These are phyloP conservation scores for Drosophila fulvimacula DNA, from an alignment of 2,888 invertebrate genomes.

Conservation along the genomic window DNA sequence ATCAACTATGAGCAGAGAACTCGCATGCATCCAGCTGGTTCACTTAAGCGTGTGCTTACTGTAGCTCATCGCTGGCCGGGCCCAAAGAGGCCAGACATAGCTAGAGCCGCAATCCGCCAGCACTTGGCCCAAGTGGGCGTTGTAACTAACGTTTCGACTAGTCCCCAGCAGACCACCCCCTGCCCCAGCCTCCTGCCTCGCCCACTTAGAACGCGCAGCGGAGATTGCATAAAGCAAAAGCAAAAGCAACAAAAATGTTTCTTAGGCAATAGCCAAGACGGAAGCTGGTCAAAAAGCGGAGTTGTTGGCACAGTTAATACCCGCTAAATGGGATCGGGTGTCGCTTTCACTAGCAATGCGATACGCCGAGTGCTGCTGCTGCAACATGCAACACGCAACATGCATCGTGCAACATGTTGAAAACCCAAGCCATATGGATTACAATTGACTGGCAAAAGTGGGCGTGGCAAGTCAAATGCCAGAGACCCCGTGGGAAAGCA, in stretches of 20 bases:
- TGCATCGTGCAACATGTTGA: slow-evolving; percentile 38
- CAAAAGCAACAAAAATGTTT: neutral
- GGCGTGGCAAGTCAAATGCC: slow-evolving; percentile 58
- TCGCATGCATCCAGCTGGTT: neutral
- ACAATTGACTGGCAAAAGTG: slow-evolving; percentile 3
- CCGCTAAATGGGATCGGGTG: slow-evolving; percentile 27
- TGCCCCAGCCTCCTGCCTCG: neutral
- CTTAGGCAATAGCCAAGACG: slow-evolving; percentile 33
- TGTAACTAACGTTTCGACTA: slow-evolving; percentile 62
- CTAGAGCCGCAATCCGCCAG: neutral
- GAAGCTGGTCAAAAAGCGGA: slow-evolving; percentile 25
- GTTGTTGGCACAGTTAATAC: slow-evolving; percentile 41
- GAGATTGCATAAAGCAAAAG: slow-evolving; percentile 3
- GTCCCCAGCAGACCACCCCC: neutral
- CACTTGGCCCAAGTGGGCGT: slow-evolving; percentile 55
- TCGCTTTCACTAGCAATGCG: slow-evolving; percentile 55
- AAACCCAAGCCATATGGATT: slow-evolving; percentile 16
- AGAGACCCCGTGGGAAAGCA: slow-evolving; percentile 72
- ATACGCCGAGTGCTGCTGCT: slow-evolving; percentile 20
- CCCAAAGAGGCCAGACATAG: slow-evolving; percentile 64
- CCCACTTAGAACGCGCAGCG: slow-evolving; percentile 3
- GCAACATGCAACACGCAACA: slow-evolving; percentile 23
- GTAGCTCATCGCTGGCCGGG: slow-evolving; percentile 14
- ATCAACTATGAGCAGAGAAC: neutral
- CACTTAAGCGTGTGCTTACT: neutral